A percentile compares a stretch with the other conserved stretches of the same genome.
Conservation (phyloP, 2,113 vertebrate genomes). For the Microcebus tavaratra region DNA sequence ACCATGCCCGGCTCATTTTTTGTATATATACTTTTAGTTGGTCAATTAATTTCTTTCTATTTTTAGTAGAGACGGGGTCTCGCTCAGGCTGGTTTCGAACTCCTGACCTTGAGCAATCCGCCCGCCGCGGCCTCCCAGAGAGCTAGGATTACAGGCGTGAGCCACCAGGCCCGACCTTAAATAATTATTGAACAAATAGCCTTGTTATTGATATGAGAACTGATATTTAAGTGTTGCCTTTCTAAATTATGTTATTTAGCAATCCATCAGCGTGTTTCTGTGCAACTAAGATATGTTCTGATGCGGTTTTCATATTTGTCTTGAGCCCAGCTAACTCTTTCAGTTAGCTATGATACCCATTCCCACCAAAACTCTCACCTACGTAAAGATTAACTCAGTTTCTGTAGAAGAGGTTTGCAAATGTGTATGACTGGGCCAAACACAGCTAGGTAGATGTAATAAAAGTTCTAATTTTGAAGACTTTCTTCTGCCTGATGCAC, state of each 20-base stretch:
- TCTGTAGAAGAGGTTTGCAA: background rate
- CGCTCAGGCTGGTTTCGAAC: no score
- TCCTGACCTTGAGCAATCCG: no score
- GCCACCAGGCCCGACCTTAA: no score
- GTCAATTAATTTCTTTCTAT: no score
- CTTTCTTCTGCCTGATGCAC: background rate
- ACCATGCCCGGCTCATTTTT: no score
- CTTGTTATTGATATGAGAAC: background rate
- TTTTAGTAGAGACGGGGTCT: no score
- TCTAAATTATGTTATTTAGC: background rate
- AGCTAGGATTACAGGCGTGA: no score
- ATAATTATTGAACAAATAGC: background rate
- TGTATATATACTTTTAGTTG: no score
- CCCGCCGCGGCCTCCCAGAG: no score
- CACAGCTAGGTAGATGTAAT: background rate
- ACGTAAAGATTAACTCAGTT: background rate
- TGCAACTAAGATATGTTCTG: background rate
- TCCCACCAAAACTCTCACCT: background rate
- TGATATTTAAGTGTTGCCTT: background rate
- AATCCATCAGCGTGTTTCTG: background rate
- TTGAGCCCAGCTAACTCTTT: background rate
- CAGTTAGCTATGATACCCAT: background rate
- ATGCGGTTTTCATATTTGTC: background rate
- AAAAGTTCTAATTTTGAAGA: background rate
- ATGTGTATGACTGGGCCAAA: background rate